These are phyloP conservation scores for Polyploca ridens DNA, from an alignment of 2,888 invertebrate species.

Conservation along the genomic window DNA sequence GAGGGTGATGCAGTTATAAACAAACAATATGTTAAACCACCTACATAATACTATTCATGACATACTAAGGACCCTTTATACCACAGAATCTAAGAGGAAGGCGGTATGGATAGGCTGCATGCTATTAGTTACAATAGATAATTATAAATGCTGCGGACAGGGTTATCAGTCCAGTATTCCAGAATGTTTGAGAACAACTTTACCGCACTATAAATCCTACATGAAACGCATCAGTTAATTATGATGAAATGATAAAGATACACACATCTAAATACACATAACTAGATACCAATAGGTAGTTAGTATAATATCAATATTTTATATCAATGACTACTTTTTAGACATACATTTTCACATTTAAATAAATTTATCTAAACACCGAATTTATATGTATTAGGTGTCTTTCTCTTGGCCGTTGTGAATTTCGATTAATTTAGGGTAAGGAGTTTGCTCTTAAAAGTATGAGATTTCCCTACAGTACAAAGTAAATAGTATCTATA, in stretches of 20 bases:
- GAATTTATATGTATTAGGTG: slow-evolving; percentile 44
- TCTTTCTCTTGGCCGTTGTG: slow-evolving; percentile 63
- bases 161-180: background rate
- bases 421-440: slow-evolving; percentile 49
- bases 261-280: slow-evolving; percentile 26
- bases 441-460: slow-evolving; percentile 53
- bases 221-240: slow-evolving; percentile 2
- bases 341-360: slow-evolving; percentile 66
- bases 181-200: background rate
- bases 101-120: slow-evolving; percentile 63
- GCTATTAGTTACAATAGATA: slow-evolving; percentile 54
- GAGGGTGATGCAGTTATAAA: slow-evolving; percentile 66
- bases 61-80: slow-evolving; percentile 31
- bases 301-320: slow-evolving; percentile 44
- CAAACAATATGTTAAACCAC: slow-evolving; percentile 49
- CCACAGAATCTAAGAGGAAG: slow-evolving; percentile 64
- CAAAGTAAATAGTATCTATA: slow-evolving; percentile 72
- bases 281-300: slow-evolving; percentile 49
- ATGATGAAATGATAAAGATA: slow-evolving; percentile 14
- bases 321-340: slow-evolving; percentile 53
- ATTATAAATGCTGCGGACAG: slow-evolving; percentile 49
- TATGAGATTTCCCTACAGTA: slow-evolving; percentile 75
- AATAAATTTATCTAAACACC: slow-evolving; percentile 59
- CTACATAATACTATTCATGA: slow-evolving; percentile 35
- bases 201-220: slow-evolving; percentile 30